A percentile compares a stretch with the other conserved stretches of the same genome.
These are phyloP conservation scores for Neosalanx taihuensis DNA, from an alignment of 2,797 vertebrate species.

Conservation along the genomic window DNA sequence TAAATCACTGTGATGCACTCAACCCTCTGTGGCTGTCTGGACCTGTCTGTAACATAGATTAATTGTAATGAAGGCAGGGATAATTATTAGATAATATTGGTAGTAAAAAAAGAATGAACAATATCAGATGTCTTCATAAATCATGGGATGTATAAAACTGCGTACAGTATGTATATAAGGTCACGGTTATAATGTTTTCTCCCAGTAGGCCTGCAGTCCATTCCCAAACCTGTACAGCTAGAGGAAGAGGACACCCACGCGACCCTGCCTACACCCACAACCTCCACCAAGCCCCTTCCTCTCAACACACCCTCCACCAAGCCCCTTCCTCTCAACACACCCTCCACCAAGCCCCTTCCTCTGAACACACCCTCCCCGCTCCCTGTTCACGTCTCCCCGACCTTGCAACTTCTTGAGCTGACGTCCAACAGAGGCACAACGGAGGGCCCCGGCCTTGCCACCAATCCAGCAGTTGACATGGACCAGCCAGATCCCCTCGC, in stretches of 20 bases:
- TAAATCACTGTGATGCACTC: neutral
- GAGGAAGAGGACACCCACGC: slow-evolving; percentile 46
- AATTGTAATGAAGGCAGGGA: neutral
- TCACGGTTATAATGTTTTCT: slow-evolving; percentile 8
- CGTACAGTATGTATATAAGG: slow-evolving; percentile 4
- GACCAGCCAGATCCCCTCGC: slow-evolving; percentile 47
- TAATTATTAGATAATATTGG: neutral
- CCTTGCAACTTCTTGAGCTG: slow-evolving; percentile 64
- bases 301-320: slow-evolving; percentile 43
- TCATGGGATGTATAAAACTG: neutral
- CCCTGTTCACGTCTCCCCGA: slow-evolving; percentile 58
- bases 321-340: slow-evolving; percentile 42
- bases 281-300: slow-evolving; percentile 42
- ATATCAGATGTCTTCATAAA: neutral
- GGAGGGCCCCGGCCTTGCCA: slow-evolving; percentile 27
- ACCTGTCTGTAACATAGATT: neutral
- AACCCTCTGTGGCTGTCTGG: slow-evolving; percentile 3
- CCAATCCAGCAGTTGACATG: slow-evolving; percentile 20
- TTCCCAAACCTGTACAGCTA: slow-evolving; percentile 43
- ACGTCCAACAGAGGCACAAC: slow-evolving; percentile 51
- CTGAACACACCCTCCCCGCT: slow-evolving; percentile 48
- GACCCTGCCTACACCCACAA: slow-evolving; percentile 37
- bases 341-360: slow-evolving; percentile 42
- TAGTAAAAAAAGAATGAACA: neutral
- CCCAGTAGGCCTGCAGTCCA: slow-evolving; percentile 40